Base-by-base conservation (phyloP, 1,140 invertebrate genomes). In the Hyphantria cunea region DNA sequence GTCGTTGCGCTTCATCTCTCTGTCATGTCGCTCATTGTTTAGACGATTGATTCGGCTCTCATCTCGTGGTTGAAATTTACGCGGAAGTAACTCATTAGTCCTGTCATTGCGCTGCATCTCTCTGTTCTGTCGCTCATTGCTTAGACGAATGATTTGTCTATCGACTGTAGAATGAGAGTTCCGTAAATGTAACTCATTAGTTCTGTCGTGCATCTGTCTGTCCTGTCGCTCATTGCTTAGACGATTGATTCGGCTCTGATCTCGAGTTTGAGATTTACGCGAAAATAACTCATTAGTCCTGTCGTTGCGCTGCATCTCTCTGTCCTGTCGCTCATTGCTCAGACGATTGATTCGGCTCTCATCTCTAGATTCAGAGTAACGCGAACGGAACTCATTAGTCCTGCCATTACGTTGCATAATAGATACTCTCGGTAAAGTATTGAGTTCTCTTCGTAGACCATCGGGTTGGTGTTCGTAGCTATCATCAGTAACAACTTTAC, bases 391-490 rank as follows among this genome's bases (percentile, higher is more conserved):
- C n/a, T 25, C 32, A 34, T 17, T 17, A n/a, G 15, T 31, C n/a
- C 45, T 58, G 7, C 45, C 41, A 6, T 13, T 58, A 3, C 32
- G 13, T 6, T 56, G 17, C 53, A 15, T 58, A 15, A 37, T 6
- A 31, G 15, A 32, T 15, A n/a, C 17, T 7, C 3, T 48, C 44
- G 34, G 14, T 25, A 39, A 13, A 11, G 17, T 12, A n/a, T 12
- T 34, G 9, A 3, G 12, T 10, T 56, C 13, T 10, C 44, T 34
- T 33, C 39, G 37, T 5, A n/a, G 25, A 42, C 0, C 11, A 37
- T 37, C 32, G 14, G 37, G 54, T 10, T 13, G 12, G 0, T 25
- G 39, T 17, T 17, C 37, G 15, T 13, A 25, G 33, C 25, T 51
- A 9, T 11, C 11, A 12, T 25, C 13, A 7, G 9, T 47, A 3